Percentiles rank a stretch among this genome's conserved stretches.
phyloP scores from a whole-genome alignment of 2,888 invertebrate genomes.

The Coenonympha glycerion region DNA sequence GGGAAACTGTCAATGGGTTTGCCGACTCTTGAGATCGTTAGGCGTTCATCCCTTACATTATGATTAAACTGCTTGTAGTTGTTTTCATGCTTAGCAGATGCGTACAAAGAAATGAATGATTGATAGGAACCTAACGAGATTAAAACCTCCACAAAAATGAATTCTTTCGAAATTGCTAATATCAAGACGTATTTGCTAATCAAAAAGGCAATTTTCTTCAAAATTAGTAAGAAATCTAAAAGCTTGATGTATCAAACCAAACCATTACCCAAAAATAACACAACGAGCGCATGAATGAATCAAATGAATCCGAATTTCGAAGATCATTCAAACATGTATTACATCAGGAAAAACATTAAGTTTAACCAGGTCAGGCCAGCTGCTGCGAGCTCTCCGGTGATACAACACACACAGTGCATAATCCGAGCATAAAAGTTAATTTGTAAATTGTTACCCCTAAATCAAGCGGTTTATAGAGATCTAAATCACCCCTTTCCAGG shows the following conservation, averaged over 20 bases:
- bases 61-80: no score
- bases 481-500: conserved; percentile 17
- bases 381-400: conserved; percentile 9
- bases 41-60: no score
- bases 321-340: not conserved
- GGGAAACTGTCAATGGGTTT: no score
- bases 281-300: not conserved
- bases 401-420: conserved; percentile 17
- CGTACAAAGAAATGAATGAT: no score
- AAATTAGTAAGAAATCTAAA: no score
- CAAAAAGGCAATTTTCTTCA: no score
- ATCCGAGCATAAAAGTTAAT: conserved; percentile 22
- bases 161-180: no score
- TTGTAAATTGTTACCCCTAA: conserved; percentile 21
- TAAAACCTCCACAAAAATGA: no score
- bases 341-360: conserved; percentile 9
- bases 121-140: no score
- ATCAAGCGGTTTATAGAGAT: conserved; percentile 21
- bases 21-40: no score
- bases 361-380: conserved; percentile 23
- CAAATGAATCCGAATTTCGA: not conserved
- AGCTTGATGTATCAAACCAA: not conserved
- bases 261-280: not conserved
- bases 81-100: no score
- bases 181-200: no score